Percentiles rank a stretch among this genome's conserved stretches.
phyloP scores from a whole-genome alignment of 37 sponge, comb jelly and placozoan genomes.

The Beroe forskalii region DNA sequence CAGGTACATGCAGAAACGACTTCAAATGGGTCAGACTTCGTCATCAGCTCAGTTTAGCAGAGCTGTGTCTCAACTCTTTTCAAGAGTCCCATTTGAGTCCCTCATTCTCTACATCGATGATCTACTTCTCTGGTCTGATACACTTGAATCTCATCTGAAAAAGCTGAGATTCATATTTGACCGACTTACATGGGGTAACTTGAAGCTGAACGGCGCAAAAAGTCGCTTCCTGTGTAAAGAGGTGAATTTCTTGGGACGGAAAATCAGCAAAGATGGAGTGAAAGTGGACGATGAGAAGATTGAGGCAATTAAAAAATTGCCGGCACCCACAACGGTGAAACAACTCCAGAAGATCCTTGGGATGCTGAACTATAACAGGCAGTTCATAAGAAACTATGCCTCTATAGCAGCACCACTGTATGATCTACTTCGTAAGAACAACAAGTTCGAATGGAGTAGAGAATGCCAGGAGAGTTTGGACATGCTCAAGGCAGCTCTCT shows the following conservation, averaged over 20 bases:
- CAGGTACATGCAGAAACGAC: constrained; percentile 31
- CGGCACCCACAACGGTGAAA: constrained; percentile 14
- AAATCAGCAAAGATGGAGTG: constrained; percentile 25
- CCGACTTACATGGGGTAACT: constrained; percentile 14
- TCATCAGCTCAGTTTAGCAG: constrained; percentile 7
- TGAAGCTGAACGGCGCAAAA: background rate
- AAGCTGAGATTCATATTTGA: constrained; percentile 16
- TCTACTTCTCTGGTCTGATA: background rate
- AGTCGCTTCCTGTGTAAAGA: constrained; percentile 1
- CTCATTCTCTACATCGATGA: constrained; percentile 23
- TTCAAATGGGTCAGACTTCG: background rate
- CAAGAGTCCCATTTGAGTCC: background rate
- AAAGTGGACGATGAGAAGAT: background rate
- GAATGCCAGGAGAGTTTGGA: background rate
- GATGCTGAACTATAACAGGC: constrained; percentile 23
- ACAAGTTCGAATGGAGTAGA: constrained; percentile 25
- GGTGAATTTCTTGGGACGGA: background rate
- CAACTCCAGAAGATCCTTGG: constrained; percentile 52
- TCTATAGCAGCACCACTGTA: constrained; percentile 41
- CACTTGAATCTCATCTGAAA: background rate
- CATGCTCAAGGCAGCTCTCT: background rate
- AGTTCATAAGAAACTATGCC: background rate
- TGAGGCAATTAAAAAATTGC: constrained; percentile 32
- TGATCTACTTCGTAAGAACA: background rate
- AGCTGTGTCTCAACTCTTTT: background rate